A percentile compares a stretch with the other conserved stretches of the same genome.
These are phyloP conservation scores for Oscheius sp. DNA, from an alignment of 2,888 invertebrate genomes.

Conservation along the genomic window DNA sequence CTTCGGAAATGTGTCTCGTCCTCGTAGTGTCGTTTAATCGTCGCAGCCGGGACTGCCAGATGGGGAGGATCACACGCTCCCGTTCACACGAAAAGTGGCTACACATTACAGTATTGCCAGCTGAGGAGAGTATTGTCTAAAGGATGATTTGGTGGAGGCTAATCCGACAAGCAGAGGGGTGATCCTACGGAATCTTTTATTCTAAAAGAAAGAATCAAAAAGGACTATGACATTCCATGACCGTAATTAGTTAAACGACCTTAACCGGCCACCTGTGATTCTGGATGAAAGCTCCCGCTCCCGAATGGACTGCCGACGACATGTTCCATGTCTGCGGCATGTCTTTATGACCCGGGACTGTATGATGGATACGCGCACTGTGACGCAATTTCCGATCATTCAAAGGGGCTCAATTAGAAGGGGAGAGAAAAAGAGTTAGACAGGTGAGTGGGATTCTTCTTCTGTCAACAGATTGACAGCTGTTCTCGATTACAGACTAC, in stretches of 20 bases:
- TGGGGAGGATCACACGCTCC: constrained; percentile 28
- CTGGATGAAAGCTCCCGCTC: constrained; percentile 13
- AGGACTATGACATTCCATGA: neutral
- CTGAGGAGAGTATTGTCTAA: neutral
- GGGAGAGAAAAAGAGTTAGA: neutral
- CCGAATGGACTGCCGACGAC: constrained; percentile 14
- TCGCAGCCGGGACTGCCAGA: constrained; percentile 17
- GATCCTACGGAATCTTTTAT: neutral
- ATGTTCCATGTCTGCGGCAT: constrained; percentile 18
- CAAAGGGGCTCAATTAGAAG: neutral
- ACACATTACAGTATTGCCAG: neutral
- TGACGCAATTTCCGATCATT: constrained; percentile 20
- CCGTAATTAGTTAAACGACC: constrained; percentile 23
- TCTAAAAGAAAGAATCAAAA: neutral
- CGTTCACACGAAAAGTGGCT: constrained; percentile 29
- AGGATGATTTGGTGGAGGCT: neutral
- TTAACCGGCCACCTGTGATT: constrained; percentile 28
- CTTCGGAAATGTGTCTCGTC: constrained; percentile 29
- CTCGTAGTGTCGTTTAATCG: constrained; percentile 27
- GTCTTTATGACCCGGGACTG: constrained; percentile 5
- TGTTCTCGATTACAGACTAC: constrained; percentile 23
- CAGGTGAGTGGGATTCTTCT: neutral
- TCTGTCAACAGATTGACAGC: constrained; percentile 12
- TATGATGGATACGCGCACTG: constrained; percentile 29
- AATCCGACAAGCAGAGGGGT: neutral